Percentiles rank a stretch among this genome's conserved stretches.
Evolutionary conservation across 2,113 vertebrate species (phyloP).

Genomic region (Scatophagus argus): DNA sequence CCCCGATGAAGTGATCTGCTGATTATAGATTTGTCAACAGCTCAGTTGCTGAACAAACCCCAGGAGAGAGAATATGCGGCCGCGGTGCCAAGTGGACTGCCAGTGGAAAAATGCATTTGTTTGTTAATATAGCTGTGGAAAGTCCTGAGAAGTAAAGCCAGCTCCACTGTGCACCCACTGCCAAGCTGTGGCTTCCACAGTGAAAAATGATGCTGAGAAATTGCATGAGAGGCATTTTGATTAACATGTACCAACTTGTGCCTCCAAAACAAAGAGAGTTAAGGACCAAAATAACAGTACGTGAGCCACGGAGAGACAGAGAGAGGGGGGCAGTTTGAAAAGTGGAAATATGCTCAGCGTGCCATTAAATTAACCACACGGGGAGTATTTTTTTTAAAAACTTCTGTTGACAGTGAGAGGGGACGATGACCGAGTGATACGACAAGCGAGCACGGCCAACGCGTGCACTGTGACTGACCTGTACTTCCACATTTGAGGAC

Average conservation of each 20-base stretch:
- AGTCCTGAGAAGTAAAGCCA: constrained; percentile 69
- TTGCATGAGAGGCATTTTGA: constrained; percentile 74
- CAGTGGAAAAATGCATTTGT: constrained; percentile 73
- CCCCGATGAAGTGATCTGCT: constrained; percentile 72
- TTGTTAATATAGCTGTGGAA: constrained; percentile 78
- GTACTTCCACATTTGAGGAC: constrained; percentile 39
- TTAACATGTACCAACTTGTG: constrained; percentile 73
- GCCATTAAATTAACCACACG: constrained; percentile 25
- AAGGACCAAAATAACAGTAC: constrained; percentile 65
- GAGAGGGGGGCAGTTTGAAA: background rate
- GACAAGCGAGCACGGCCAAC: background rate
- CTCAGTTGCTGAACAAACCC: constrained; percentile 71
- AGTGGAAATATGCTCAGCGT: constrained; percentile 17
- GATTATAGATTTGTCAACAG: constrained; percentile 78
- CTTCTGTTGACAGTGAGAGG: background rate
- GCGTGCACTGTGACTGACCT: background rate
- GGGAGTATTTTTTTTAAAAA: background rate
- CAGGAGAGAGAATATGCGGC: constrained; percentile 52
- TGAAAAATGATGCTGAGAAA: constrained; percentile 71
- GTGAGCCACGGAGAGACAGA: constrained; percentile 21
- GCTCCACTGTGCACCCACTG: constrained; percentile 53
- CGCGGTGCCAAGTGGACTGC: constrained; percentile 60
- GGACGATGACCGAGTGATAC: background rate
- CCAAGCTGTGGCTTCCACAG: constrained; percentile 68
- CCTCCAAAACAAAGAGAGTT: constrained; percentile 71